phyloP scores from a whole-genome alignment of 2,113 vertebrate genomes.

The Setophaga coronata region DNA sequence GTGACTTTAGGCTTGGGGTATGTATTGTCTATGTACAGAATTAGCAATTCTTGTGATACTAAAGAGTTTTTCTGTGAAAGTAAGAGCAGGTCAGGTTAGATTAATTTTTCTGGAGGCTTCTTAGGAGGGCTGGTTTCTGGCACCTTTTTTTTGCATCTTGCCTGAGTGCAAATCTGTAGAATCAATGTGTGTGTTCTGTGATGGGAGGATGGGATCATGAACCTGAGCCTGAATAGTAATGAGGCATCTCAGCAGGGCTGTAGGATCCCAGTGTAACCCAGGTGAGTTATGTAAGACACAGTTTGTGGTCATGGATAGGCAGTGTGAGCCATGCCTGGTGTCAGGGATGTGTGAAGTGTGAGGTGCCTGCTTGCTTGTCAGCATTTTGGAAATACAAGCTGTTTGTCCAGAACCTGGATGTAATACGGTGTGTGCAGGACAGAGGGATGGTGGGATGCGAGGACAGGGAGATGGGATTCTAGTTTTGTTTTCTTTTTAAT shows the following conservation, averaged over 20 bases:
- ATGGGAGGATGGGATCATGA: neutral
- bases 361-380: neutral
- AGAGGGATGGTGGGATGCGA: neutral
- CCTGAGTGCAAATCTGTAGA: neutral
- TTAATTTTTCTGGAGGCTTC: neutral
- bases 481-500: neutral
- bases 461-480: neutral
- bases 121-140: neutral
- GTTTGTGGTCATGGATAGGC: neutral
- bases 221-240: neutral
- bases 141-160: neutral
- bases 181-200: neutral
- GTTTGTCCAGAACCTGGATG: neutral
- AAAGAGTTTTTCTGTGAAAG: neutral
- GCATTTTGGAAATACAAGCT: neutral
- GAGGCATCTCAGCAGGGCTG: neutral
- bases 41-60: neutral
- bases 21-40: neutral
- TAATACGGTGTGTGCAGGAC: neutral
- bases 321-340: neutral
- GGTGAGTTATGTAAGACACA: neutral
- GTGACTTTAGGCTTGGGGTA: neutral
- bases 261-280: neutral
- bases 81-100: neutral
- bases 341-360: neutral